phyloP scores from a whole-genome alignment of 2,113 vertebrate species.

The Microtus oregoni region DNA sequence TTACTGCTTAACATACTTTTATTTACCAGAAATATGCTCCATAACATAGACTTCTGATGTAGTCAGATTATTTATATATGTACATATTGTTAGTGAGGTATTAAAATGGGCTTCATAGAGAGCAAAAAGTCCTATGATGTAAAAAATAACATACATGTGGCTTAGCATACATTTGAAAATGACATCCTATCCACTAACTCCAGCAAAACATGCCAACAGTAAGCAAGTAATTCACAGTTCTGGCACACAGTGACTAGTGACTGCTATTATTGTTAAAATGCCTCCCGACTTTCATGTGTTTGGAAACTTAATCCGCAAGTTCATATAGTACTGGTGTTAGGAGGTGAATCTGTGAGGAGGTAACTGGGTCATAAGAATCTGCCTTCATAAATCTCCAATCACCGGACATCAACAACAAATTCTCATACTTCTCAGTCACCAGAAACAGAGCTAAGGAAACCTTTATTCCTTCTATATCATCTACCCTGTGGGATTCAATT shows the following conservation, averaged over 20 bases:
- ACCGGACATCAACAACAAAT: too few relatives aligned
- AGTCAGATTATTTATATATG: not conserved
- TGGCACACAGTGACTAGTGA: not conserved
- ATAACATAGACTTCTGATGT: not conserved
- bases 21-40: not conserved
- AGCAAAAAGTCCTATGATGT: not conserved
- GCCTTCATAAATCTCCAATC: too few relatives aligned
- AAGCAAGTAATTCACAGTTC: not conserved
- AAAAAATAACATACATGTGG: not conserved
- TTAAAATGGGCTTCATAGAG: not conserved
- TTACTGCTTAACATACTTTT: not conserved
- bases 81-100: not conserved
- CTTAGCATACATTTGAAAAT: not conserved
- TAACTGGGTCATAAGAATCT: too few relatives aligned
- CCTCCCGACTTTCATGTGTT: not conserved
- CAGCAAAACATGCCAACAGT: not conserved
- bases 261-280: not conserved
- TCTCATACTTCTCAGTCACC: too few relatives aligned
- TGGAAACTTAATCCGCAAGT: not conserved
- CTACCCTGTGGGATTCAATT: too few relatives aligned
- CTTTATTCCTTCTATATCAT: too few relatives aligned
- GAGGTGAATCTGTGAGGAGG: too few relatives aligned
- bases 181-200: not conserved
- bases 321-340: too few relatives aligned
- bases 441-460: too few relatives aligned